Evolutionary conservation across 2,113 vertebrate genomes (phyloP).

Genomic region (Monarcha castaneiventris): DNA sequence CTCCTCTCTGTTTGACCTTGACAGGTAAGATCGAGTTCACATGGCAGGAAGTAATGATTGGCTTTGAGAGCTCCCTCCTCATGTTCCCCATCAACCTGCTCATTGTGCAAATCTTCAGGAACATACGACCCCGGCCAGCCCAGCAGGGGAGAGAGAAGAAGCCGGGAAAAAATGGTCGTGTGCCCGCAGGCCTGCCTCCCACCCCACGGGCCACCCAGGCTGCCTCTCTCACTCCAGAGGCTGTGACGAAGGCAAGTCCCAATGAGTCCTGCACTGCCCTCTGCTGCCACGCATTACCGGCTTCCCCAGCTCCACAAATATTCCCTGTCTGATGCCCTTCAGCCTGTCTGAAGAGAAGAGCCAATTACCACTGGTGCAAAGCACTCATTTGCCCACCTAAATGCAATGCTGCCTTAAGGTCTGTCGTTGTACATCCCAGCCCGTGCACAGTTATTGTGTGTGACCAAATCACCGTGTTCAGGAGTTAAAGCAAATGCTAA

Average conservation of each 20-base stretch:
- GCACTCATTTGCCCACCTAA: not conserved
- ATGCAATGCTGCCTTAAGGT: not conserved
- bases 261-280: not conserved
- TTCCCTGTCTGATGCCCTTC: not conserved
- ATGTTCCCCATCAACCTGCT: conserved; percentile 96
- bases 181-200: conserved; percentile 62
- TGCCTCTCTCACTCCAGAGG: conserved; percentile 79
- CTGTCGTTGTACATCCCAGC: not conserved
- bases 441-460: not conserved
- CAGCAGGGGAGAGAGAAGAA: conserved; percentile 54
- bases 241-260: conserved; percentile 82
- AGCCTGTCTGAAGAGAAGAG: not conserved
- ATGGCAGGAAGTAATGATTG: conserved; percentile 95
- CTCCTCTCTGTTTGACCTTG: not conserved
- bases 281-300: not conserved
- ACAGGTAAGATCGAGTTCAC: conserved; percentile 92
- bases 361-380: not conserved
- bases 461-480: not conserved
- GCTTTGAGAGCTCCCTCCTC: conserved; percentile 91
- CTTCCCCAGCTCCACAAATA: not conserved
- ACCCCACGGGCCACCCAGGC: conserved; percentile 60
- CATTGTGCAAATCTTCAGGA: conserved; percentile 94
- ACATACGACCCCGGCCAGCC: conserved; percentile 66
- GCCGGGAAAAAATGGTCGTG: conserved; percentile 67
- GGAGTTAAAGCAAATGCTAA: not conserved